Conservation (phyloP, 2,888 invertebrate genomes). For the Diarsia mendica region DNA sequence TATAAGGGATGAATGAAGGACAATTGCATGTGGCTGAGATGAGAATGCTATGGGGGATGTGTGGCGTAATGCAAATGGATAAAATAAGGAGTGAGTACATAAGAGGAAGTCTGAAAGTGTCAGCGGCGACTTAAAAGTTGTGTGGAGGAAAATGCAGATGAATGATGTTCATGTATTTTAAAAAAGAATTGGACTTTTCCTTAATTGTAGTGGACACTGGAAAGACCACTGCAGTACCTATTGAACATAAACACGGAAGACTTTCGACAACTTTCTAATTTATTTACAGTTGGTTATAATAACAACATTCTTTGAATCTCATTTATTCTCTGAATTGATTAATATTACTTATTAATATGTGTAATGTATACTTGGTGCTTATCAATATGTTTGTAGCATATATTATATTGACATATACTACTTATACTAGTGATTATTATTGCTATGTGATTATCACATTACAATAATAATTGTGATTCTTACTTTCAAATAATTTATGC, state of each 20-base stretch:
- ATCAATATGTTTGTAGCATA: slow-evolving; percentile 3
- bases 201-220: background rate
- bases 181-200: background rate
- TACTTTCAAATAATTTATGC: too few species aligned
- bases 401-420: slow-evolving; percentile 10
- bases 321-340: slow-evolving; percentile 3
- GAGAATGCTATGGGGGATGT: too few species aligned
- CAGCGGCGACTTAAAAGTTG: background rate
- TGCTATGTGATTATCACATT: background rate
- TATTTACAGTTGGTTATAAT: background rate
- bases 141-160: background rate
- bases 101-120: background rate
- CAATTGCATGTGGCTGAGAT: too few species aligned
- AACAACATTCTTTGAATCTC: background rate
- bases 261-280: slow-evolving; percentile 1
- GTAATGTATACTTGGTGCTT: background rate
- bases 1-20: background rate
- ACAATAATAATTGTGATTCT: too few species aligned
- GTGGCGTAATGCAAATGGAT: too few species aligned
- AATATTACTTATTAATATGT: background rate
- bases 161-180: background rate
- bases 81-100: background rate
- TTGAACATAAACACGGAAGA: background rate
- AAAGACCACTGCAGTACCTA: background rate
- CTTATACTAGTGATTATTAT: background rate